phyloP scores from a whole-genome alignment of 1,140 invertebrate genomes.

The Bilobella aurantiaca region DNA sequence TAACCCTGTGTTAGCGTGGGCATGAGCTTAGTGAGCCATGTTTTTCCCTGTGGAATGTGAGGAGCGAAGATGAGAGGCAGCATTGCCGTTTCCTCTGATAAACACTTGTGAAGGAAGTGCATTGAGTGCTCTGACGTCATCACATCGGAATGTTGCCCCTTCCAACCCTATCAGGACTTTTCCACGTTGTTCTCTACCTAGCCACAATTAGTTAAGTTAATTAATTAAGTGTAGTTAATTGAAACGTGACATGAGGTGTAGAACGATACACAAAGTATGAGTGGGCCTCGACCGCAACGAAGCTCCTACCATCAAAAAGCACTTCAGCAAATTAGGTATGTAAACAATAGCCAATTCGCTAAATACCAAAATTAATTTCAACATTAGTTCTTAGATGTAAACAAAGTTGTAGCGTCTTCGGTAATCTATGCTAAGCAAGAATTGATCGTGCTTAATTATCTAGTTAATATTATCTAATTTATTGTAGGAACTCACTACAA shows the following conservation, averaged over 20 bases:
- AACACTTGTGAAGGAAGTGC: too few relatives aligned
- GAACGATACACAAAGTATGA: conserved; percentile 11
- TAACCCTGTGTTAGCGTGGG: background rate
- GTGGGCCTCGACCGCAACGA: conserved; percentile 22
- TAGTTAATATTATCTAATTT: background rate
- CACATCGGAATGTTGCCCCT: conserved; percentile 27
- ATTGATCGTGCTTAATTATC: background rate
- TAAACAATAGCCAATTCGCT: background rate
- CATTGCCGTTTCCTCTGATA: background rate
- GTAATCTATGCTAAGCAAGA: background rate
- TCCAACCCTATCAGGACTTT: background rate
- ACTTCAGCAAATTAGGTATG: conserved; percentile 32
- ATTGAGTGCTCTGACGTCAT: conserved; percentile 22
- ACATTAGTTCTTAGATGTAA: too few relatives aligned
- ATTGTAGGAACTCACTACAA: conserved; percentile 26
- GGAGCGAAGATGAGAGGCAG: background rate
- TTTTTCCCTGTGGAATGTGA: conserved; percentile 2
- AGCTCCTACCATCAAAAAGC: conserved; percentile 32
- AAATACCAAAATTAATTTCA: too few relatives aligned
- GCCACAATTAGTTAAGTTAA: background rate
- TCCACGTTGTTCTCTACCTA: conserved; percentile 8
- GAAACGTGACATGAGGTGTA: background rate
- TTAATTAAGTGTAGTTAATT: conserved; percentile 1
- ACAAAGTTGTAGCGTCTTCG: background rate
- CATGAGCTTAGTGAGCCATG: background rate